phyloP scores from a whole-genome alignment of 2,113 vertebrate genomes.

The Sebastes schlegelii region DNA sequence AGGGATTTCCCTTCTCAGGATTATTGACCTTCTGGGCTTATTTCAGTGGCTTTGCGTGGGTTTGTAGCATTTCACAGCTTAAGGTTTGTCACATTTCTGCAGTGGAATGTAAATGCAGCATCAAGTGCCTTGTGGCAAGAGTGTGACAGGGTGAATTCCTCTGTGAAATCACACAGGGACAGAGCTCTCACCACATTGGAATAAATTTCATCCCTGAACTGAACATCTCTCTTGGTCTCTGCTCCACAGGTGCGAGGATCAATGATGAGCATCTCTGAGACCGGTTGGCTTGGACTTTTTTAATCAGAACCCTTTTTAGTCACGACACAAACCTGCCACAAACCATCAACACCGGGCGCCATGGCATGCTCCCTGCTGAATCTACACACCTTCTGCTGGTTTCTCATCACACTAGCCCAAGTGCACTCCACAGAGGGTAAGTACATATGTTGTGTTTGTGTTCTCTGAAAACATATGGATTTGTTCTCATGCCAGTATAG shows the following conservation, averaged over 20 bases:
- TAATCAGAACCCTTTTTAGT: constrained; percentile 86
- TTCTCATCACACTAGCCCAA: constrained; percentile 93
- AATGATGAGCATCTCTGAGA: constrained; percentile 90
- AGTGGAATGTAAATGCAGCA: constrained; percentile 49
- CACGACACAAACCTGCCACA: constrained; percentile 86
- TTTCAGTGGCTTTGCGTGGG: constrained; percentile 54
- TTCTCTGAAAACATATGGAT: constrained; percentile 12
- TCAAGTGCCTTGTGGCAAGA: constrained; percentile 38
- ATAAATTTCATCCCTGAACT: constrained; percentile 55
- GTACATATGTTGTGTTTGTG: constrained; percentile 51
- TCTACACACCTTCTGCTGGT: constrained; percentile 93
- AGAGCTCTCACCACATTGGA: constrained; percentile 35
- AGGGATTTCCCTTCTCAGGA: constrained; percentile 72
- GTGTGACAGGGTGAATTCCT: constrained; percentile 48
- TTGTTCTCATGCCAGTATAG: constrained; percentile 17
- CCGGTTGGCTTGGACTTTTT: constrained; percentile 89
- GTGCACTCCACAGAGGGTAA: constrained; percentile 96
- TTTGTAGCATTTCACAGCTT: constrained; percentile 68
- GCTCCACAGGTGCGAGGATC: constrained; percentile 90
- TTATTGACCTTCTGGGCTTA: constrained; percentile 74
- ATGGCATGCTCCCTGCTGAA: constrained; percentile 95
- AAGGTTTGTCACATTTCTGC: constrained; percentile 58
- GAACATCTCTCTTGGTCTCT: constrained; percentile 70
- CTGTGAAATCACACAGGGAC: constrained; percentile 37
- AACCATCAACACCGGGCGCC: constrained; percentile 88